Evolutionary conservation across 2,113 vertebrate genomes (phyloP).

Genomic region (Hassar affinis): DNA sequence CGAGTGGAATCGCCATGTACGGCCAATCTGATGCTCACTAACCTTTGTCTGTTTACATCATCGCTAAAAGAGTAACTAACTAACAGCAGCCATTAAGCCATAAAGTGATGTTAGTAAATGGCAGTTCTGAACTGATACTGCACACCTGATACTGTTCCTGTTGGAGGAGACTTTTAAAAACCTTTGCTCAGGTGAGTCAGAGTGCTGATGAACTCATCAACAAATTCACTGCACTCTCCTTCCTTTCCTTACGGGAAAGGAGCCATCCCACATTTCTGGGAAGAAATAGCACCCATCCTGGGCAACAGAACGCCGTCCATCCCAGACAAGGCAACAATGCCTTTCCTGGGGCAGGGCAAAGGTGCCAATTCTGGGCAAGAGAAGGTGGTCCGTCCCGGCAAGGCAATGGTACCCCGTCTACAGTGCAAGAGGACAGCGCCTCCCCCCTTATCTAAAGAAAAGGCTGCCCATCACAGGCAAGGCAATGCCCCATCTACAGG

Average conservation of each 20-base stretch:
- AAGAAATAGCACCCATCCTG: neutral
- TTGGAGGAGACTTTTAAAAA: neutral
- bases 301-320: no score
- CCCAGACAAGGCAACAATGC: no score
- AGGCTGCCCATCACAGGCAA: no score
- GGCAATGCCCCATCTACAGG: no score
- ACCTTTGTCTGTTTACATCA: conserved; percentile 19
- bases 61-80: conserved; percentile 20
- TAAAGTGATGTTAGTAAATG: neutral
- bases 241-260: neutral
- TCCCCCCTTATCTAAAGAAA: no score
- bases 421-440: no score
- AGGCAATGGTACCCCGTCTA: no score
- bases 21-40: no score
- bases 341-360: no score
- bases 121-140: neutral
- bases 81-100: neutral
- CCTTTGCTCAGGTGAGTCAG: conserved; percentile 22
- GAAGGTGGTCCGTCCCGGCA: no score
- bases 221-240: neutral
- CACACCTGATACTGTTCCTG: neutral
- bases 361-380: no score
- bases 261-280: neutral
- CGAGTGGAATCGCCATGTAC: neutral
- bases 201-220: neutral